Conservation (phyloP, 2,888 invertebrate species). For the Lepidonotus clava region DNA sequence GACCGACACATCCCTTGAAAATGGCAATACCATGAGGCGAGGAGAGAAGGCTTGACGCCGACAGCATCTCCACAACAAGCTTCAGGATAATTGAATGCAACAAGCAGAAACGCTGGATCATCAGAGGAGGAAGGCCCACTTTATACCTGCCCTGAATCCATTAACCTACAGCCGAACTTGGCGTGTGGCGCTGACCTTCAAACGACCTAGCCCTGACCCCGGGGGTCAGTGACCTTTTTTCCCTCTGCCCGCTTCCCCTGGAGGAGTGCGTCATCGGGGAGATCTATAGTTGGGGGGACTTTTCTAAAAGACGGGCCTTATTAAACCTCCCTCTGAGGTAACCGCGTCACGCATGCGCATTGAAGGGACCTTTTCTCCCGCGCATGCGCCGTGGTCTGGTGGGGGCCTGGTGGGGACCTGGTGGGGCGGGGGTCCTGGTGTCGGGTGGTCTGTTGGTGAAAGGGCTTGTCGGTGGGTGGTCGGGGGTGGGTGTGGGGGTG, state of each 20-base stretch:
- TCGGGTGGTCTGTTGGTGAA: too few relatives aligned
- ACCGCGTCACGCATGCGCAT: neutral
- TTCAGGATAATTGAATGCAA: constrained; percentile 16
- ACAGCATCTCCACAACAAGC: constrained; percentile 1
- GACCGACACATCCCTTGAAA: too few relatives aligned
- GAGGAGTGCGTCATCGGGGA: constrained; percentile 31
- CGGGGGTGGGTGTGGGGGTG: neutral
- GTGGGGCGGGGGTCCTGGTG: too few relatives aligned
- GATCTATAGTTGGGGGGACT: constrained; percentile 4
- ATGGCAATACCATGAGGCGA: too few relatives aligned
- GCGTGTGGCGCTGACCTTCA: neutral
- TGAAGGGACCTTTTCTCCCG: neutral
- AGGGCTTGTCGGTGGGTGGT: neutral
- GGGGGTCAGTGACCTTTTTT: constrained; percentile 1
- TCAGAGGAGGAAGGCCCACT: constrained; percentile 27
- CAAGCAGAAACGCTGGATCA: constrained; percentile 30
- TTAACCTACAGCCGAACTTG: constrained; percentile 13
- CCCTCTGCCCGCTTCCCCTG: neutral
- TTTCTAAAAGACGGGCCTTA: constrained; percentile 16
- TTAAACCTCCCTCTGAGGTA: constrained; percentile 8
- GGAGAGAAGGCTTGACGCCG: too few relatives aligned
- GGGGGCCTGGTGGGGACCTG: neutral
- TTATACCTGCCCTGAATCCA: constrained; percentile 28
- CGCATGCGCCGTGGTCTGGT: neutral
- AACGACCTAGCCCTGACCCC: neutral